Base-by-base conservation (phyloP, 2,797 vertebrate species). In the Phrynocephalus vlangalii region DNA sequence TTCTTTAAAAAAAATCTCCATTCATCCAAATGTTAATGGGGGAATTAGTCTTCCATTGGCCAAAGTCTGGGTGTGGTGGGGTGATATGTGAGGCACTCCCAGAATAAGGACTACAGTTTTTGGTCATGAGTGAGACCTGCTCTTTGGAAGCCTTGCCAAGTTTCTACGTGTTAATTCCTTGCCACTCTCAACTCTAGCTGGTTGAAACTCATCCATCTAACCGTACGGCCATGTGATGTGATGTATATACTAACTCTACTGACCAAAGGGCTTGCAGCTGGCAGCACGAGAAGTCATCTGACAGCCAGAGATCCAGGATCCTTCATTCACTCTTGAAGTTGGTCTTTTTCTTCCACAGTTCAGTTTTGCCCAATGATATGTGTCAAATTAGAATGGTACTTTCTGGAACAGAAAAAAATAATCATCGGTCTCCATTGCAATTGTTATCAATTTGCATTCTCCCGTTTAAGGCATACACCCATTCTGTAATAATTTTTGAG, bases 101-200 rank as follows among this genome's bases (percentile, higher is more conserved):
- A 75, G 33, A 68, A 68, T 70, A 85, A 56, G 50, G 22, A 10
- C 22, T 3, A 52, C 18, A 60, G 13, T 84, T 56, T 68, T 83
- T 85, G 70, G 71, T 82, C 76, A 79, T 94, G 87, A 30, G 92
- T 95, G 95, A 94, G 89, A 91, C 95, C 96, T 95, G 94, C 95
- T 96, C 96, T 95, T 95, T 91, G 24, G 0, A 0, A 93, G 90
- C 91, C 90, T 94, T 95, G 79, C 90, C 92, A 88, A 91, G 91
- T 90, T 84, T 78, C 60, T 87, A n/a, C 90, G 28, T 79, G 86
- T 92, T 87, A 90, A 90, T 90, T 92, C 33, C 91, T 2, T 33
- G 30, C 16, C 30, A 78, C 66, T 90, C 44, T 2, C 48, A 83
- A 84, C 66, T 79, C 0, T 87, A 88, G 72, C 91, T 94, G 89